A percentile compares a stretch with the other conserved stretches of the same genome.
These are phyloP conservation scores for Pollimyrus isidori DNA, from an alignment of 2,113 vertebrate species.

Conservation along the genomic window DNA sequence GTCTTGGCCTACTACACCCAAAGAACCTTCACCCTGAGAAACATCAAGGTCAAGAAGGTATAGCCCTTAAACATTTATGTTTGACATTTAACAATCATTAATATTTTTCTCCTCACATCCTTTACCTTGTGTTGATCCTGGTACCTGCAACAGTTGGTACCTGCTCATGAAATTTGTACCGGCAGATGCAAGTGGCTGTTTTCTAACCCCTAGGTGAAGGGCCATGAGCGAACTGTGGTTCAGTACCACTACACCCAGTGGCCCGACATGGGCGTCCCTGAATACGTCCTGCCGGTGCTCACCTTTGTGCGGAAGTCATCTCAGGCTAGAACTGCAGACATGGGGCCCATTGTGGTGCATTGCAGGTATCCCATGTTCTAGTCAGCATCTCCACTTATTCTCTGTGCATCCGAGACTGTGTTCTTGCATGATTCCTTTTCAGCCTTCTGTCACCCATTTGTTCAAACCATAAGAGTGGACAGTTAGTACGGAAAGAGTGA, in stretches of 20 bases:
- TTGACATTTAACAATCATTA: not conserved
- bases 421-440: not conserved
- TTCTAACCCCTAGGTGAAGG: conserved; percentile 58
- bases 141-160: not conserved
- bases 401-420: not conserved
- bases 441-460: not conserved
- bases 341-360: conserved; percentile 83
- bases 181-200: not conserved
- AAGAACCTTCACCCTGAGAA: conserved; percentile 79
- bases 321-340: conserved; percentile 55
- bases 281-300: conserved; percentile 79
- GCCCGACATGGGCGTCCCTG: conserved; percentile 94
- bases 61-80: not conserved
- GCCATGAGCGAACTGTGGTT: conserved; percentile 67
- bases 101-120: not conserved
- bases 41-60: conserved; percentile 82
- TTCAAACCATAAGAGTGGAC: not conserved
- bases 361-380: conserved; percentile 72
- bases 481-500: not conserved
- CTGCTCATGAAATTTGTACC: not conserved
- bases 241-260: conserved; percentile 97
- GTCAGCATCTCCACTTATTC: not conserved
- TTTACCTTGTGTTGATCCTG: not conserved
- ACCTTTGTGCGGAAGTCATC: conserved; percentile 83
- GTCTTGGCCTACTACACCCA: conserved; percentile 81